Percentiles rank a stretch among this genome's conserved stretches.
Conservation (phyloP, 2,113 vertebrate species). For the Heterotilapia buettikoferi region DNA sequence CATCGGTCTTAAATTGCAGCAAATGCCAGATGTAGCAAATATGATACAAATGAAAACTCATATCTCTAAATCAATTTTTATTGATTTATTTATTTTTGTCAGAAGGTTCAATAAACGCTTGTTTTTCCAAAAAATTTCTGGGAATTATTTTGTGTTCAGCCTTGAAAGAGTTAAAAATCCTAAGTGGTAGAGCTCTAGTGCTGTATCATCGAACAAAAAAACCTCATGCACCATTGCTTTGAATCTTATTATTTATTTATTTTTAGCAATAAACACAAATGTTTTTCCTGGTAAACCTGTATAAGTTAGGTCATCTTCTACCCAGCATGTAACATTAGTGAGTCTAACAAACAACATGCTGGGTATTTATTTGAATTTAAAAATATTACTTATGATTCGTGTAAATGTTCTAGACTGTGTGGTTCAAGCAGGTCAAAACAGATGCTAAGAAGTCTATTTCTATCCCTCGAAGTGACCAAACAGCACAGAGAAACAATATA, state of each 20-base stretch:
- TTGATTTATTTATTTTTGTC: not conserved
- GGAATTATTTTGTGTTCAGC: not conserved
- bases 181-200: not conserved
- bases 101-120: not conserved
- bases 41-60: not conserved
- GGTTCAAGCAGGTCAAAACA: not conserved
- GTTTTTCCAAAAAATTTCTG: not conserved
- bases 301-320: not conserved
- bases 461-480: not conserved
- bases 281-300: not conserved
- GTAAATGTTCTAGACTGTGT: not conserved
- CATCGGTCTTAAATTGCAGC: not conserved
- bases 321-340: not conserved
- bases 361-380: not conserved
- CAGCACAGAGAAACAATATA: not conserved
- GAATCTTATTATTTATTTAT: not conserved
- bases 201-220: not conserved
- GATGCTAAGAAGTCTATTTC: not conserved
- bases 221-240: not conserved
- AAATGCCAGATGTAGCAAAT: not conserved
- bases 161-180: not conserved
- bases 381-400: not conserved
- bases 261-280: not conserved
- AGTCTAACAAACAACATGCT: not conserved
- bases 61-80: not conserved